Evolutionary conservation across 2,888 invertebrate species (phyloP), one percentile per base, ranked within the genome.

Genomic region (Dynastes maya): DNA sequence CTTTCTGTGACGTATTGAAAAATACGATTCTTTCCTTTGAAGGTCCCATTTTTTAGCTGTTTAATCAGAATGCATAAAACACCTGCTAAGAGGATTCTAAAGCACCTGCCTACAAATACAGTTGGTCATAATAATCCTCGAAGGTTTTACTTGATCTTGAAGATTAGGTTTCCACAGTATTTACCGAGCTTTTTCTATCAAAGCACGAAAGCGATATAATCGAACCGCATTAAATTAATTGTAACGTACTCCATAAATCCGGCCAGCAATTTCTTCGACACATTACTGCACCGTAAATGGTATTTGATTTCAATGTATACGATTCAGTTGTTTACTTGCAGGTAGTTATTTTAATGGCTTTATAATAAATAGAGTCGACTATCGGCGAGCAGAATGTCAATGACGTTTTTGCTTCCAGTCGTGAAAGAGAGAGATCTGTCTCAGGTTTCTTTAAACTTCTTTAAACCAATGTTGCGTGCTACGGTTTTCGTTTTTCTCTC

Each of bases 311-410:
- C 32, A 63, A 63, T 32, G 27, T 63, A 63, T 63, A 63, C 29
- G 27, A 63, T 32, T 63, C 63, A 29, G 27, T 32, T 29, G 63
- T 63, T 32, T 63, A 63, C 63, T 32, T 63, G n/a, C 32, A 11
- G 27, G 29, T 13, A 29, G 29, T 63, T 63, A 63, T 32, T 32
- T 63, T 63, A 63, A 63, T 63, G 29, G 63, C 63, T 32, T 63
- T 29, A 63, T 63, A 63, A 29, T 63, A 63, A 13, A 63, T 29
- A 63, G 32, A 9, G 9, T 13, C 37, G 63, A 11, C 29, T 29
- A 32, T 8, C 27, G 11, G 29, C 63, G 29, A 63, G 13, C 32
- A 63, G 63, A 63, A 63, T 63, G 63, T 63, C 63, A 63, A 63
- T 63, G 63, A 32, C 63, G 29, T 29, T 63, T 63, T 63, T 63